Conservation (phyloP, 2,113 vertebrate species). For the Gulo gulo region DNA sequence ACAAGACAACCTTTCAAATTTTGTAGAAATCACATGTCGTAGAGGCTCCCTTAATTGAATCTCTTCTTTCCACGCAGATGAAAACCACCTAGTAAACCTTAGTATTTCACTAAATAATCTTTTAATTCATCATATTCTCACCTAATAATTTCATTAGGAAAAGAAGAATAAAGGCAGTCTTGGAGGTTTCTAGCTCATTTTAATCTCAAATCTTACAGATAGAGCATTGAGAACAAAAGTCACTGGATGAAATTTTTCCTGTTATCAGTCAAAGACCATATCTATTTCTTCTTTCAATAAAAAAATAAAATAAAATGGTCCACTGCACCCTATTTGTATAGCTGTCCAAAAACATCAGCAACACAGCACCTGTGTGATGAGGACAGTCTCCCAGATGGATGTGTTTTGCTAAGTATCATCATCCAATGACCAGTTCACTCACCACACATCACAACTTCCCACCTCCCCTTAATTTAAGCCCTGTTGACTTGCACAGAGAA, state of each 20-base stretch:
- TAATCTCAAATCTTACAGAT: neutral
- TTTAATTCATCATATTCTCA: neutral
- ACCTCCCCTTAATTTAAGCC: neutral
- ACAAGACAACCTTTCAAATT: neutral
- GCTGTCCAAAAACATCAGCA: neutral
- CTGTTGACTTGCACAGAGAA: neutral
- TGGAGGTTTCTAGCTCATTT: neutral
- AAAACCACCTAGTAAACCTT: neutral
- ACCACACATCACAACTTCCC: neutral
- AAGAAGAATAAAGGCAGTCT: neutral
- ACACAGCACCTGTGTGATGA: neutral
- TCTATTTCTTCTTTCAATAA: neutral
- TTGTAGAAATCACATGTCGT: neutral
- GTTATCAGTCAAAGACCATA: neutral
- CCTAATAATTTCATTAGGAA: neutral
- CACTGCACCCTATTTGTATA: neutral
- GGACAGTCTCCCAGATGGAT: neutral
- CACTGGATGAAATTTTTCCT: neutral
- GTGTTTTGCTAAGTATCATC: neutral
- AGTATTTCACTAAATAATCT: neutral
- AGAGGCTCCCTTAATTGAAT: neutral
- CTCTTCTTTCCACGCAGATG: neutral
- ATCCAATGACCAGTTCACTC: neutral
- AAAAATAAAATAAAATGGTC: neutral
- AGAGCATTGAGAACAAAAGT: slow-evolving; percentile 1